Conservation (phyloP, 2,888 invertebrate genomes). For the Dorcus parallelipipedus region DNA sequence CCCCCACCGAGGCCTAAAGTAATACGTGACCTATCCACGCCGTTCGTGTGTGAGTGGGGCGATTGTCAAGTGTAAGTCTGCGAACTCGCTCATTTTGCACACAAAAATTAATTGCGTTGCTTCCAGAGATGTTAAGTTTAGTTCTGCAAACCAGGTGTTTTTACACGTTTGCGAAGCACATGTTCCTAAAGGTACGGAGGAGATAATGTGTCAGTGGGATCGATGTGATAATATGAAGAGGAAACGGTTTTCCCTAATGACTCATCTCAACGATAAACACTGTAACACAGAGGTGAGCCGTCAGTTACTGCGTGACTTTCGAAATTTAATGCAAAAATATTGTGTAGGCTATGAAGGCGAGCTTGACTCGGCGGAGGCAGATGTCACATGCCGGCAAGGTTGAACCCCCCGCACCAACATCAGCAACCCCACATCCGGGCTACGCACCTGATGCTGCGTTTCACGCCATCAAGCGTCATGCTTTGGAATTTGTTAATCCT, state of each 20-base stretch:
- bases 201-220: constrained; percentile 87
- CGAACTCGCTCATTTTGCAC: background rate
- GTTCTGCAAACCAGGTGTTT: constrained; percentile 75
- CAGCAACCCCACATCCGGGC: constrained; percentile 66
- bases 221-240: constrained; percentile 86
- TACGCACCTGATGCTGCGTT: constrained; percentile 94
- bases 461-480: constrained; percentile 95
- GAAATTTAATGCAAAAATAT: constrained; percentile 4
- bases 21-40: constrained; percentile 45
- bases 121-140: constrained; percentile 60
- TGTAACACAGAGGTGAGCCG: constrained; percentile 74
- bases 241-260: constrained; percentile 91
- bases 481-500: constrained; percentile 84
- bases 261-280: constrained; percentile 94
- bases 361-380: constrained; percentile 65
- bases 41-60: constrained; percentile 89
- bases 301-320: background rate
- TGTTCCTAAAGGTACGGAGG: constrained; percentile 66
- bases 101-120: background rate
- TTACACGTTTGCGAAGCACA: constrained; percentile 84
- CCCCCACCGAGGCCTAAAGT: constrained; percentile 40
- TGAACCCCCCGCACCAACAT: constrained; percentile 56
- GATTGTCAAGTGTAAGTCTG: constrained; percentile 71
- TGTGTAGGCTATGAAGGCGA: constrained; percentile 59
- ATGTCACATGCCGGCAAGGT: constrained; percentile 51